Evolutionary conservation across 2,797 vertebrate species (phyloP).

Genomic region (Taeniopygia guttata): DNA sequence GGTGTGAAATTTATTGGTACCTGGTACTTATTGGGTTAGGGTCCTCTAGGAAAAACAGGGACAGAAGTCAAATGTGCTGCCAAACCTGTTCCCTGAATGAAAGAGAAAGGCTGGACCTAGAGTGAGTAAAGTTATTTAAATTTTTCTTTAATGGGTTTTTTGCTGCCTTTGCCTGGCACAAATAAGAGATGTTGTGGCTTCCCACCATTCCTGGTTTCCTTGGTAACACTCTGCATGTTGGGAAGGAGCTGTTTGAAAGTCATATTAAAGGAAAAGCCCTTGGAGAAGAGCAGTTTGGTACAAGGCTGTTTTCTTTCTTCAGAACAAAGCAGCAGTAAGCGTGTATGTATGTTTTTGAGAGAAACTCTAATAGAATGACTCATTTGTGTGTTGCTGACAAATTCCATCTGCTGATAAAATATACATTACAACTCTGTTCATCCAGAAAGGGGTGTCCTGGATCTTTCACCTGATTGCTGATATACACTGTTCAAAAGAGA

Average conservation of each 20-base stretch:
- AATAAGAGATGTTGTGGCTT: slow-evolving; percentile 11
- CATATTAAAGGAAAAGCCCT: background rate
- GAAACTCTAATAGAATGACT: background rate
- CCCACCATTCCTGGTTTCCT: slow-evolving; percentile 43
- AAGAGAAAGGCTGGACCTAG: background rate
- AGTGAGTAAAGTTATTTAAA: background rate
- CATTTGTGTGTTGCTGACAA: background rate
- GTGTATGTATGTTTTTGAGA: background rate
- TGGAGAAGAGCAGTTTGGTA: background rate
- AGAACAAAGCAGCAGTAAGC: background rate
- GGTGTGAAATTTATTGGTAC: background rate
- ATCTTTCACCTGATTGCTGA: background rate
- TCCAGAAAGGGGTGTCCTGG: background rate
- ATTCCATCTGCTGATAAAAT: background rate
- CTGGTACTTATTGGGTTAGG: background rate
- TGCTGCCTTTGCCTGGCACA: background rate
- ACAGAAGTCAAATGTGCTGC: background rate
- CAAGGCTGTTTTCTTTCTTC: background rate
- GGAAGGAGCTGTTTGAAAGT: slow-evolving; percentile 4
- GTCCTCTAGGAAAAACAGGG: background rate
- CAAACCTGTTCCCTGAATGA: background rate
- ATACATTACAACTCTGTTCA: background rate
- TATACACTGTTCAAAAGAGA: background rate
- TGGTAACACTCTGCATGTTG: slow-evolving; percentile 2
- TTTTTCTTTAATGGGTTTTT: background rate